Base-by-base conservation (phyloP, 2,888 invertebrate species). In the Lasioglossum zephyrum region DNA sequence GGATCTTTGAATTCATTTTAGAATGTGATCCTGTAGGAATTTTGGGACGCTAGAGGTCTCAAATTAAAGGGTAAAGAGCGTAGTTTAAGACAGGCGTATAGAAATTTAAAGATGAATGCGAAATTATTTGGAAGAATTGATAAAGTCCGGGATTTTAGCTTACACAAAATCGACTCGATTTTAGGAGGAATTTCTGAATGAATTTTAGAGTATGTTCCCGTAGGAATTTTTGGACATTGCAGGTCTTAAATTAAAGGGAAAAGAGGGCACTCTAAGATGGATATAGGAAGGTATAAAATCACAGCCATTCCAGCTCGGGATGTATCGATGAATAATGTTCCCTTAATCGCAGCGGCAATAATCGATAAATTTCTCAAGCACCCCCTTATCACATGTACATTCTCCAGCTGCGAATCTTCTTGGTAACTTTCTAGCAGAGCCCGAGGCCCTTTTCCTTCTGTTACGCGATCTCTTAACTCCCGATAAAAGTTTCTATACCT, bases 401-500 rank as follows among this genome's bases (percentile, higher is more conserved):
- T 22, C 39, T 16, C 63, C 16, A 13, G 4, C 13, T 36, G 57
- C 49, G 74, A 74, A 41, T 66, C 53, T 57, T 47, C 60, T 76
- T 57, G 53, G 18, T 31, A 73, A 66, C 73, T 49, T 47, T 39
- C 69, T n/a, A 22, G 31, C 63, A 91, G 89, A 3, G 18, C 92
- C 49, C n/a, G 47, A 16, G 92, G 91, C 92, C 63, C 78, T 79
- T 49, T 81, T 89, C 86, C 89, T 83, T 86, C 91, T 88, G 91
- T 91, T 89, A 91, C 91, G 87, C 92, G 91, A 92, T 92, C 92
- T 90, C 88, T 81, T 88, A 82, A 87, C 89, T 87, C 81, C 78
- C 84, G 83, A 85, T 41, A 57, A 69, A 63, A 77, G 77, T 82
- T 85, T 85, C 88, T 63, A 63, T 63, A 31, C 83, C 83, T 88